Evolutionary conservation across 2,888 invertebrate genomes (phyloP), one percentile per base, ranked within the genome.

Genomic region (Cerastis leucographa): DNA sequence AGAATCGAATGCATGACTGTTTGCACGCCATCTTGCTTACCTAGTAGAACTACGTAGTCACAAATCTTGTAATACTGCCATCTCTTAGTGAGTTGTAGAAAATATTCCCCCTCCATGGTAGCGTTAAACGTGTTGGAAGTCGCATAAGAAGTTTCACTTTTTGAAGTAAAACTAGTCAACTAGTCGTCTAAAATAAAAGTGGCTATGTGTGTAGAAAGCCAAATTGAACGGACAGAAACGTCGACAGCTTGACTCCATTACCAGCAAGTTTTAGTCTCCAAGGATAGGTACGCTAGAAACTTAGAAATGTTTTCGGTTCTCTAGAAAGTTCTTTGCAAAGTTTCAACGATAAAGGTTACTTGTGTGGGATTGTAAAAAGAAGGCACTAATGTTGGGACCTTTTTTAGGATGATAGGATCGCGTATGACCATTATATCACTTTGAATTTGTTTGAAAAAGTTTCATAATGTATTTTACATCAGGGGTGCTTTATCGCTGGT

Each of bases 241-340:
- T 61, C 78, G 71, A 71, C 80, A 80, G 78, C 83, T 82, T 80
- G 83, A 78, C 83, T 71, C 59, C n/a, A 80, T 81, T 81, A 66
- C 66, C n/a, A n/a, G 62, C 29, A 71, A 83, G 81, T 64, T 71
- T 56, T 54, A 42, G 40, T 54, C 70, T 61, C 59, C 12, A 71
- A 61, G 42, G 46, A 14, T 70, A 68, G 56, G 40, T 29, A 54
- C 46, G 51, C 71, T 66, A 40, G 42, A 42, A 77, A 83, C 54
- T 76, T 64, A 69, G 68, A 81, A 75, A 64, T 54, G 40, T 61
- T 69, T 69, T 80, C 25, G 68, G 49, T 29, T 54, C n/a, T 59
- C 49, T 56, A 49, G 46, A 62, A 79, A 62, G 62, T 76, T 49
- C 40, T 68, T 74, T 25, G 14, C 6, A 69, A 79, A 80, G 76